Conservation (phyloP, 2,888 invertebrate genomes). For the Thymelicus sylvestris region DNA sequence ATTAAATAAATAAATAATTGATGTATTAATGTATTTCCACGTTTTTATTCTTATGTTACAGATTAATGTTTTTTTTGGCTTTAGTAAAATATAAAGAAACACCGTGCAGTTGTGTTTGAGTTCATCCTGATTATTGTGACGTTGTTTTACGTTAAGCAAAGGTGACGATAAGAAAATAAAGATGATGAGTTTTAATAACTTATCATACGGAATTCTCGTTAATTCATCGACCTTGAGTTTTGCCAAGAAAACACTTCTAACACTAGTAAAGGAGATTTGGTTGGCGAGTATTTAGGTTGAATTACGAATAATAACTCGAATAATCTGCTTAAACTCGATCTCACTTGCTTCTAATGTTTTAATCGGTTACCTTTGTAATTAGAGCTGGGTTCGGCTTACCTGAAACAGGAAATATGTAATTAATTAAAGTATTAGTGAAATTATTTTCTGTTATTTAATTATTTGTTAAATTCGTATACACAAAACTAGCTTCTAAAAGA, state of each 20-base stretch:
- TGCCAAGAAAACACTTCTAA: constrained; percentile 38
- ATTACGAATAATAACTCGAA: constrained; percentile 34
- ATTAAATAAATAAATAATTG: too few relatives aligned
- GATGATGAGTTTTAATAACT: constrained; percentile 1
- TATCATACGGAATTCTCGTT: constrained; percentile 21
- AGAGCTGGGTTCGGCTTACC: constrained; percentile 8
- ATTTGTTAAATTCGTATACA: too few relatives aligned
- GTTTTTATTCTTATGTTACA: too few relatives aligned
- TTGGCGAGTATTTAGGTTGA: constrained; percentile 57
- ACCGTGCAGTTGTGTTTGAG: too few relatives aligned
- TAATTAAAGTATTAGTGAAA: background rate
- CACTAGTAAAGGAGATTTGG: constrained; percentile 58
- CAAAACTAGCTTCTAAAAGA: too few relatives aligned
- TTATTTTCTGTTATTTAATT: too few relatives aligned
- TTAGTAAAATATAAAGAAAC: too few relatives aligned
- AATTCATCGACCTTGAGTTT: constrained; percentile 15
- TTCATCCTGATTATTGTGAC: too few relatives aligned
- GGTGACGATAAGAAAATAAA: background rate
- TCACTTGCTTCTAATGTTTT: constrained; percentile 9
- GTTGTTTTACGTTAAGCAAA: too few relatives aligned
- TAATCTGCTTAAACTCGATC: constrained; percentile 22
- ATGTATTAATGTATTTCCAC: too few relatives aligned
- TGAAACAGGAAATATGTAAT: constrained; percentile 18
- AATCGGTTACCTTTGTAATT: constrained; percentile 22
- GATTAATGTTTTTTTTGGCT: too few relatives aligned